These are phyloP conservation scores for Ceyx margarethae DNA, from an alignment of 2,113 vertebrate genomes.

Conservation along the genomic window DNA sequence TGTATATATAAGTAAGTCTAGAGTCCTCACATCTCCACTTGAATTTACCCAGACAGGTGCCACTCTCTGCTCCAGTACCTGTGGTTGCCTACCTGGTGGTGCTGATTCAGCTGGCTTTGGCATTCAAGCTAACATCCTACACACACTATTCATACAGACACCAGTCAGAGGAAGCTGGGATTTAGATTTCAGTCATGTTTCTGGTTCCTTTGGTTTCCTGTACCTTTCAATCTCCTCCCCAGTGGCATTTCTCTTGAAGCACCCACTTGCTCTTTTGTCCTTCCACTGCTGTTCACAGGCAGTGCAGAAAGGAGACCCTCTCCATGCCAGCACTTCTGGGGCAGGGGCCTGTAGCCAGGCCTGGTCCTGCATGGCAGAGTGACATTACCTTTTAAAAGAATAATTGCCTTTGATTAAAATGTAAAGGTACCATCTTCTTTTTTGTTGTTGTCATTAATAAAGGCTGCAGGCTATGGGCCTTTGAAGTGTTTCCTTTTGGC, in stretches of 20 bases:
- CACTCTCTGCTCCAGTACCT: neutral
- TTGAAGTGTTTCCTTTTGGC: slow-evolving; percentile 55
- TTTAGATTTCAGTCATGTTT: slow-evolving; percentile 30
- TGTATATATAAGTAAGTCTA: accelerated
- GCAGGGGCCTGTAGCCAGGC: neutral
- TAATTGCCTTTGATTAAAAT: slow-evolving; percentile 34
- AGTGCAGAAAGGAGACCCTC: neutral
- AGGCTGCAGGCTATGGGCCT: slow-evolving; percentile 5
- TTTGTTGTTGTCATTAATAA: slow-evolving; percentile 7
- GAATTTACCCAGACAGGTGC: neutral
- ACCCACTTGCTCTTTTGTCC: neutral
- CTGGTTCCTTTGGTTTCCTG: neutral
- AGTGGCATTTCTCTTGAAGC: neutral
- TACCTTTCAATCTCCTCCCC: neutral
- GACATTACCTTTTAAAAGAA: neutral
- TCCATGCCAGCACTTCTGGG: neutral
- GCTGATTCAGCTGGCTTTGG: neutral
- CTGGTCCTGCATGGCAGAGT: neutral
- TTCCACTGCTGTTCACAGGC: neutral
- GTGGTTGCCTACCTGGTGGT: neutral
- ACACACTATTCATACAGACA: neutral
- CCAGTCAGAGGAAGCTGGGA: neutral
- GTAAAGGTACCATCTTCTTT: slow-evolving; percentile 3
- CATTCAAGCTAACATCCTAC: neutral
- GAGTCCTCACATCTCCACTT: neutral